Evolutionary conservation across 2,113 vertebrate species (phyloP).

Genomic region (Erythrocercus mccallii): DNA sequence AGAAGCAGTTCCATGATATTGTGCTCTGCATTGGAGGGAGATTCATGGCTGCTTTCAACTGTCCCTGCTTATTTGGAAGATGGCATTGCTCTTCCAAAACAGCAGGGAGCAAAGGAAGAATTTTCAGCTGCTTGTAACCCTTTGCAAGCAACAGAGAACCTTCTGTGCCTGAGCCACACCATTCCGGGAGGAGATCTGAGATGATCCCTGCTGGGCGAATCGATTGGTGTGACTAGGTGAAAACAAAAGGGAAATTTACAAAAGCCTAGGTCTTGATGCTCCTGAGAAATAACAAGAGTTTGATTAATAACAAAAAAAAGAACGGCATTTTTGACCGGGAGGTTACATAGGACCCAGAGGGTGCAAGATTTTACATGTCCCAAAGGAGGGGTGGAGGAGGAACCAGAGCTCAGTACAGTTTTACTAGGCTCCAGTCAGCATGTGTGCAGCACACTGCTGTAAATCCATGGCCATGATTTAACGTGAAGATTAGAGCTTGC

Average conservation of each 20-base stretch:
- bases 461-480: slow-evolving; percentile 19
- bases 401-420: background rate
- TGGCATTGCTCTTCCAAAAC: background rate
- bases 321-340: background rate
- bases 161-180: background rate
- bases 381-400: background rate
- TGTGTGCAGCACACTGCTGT: background rate
- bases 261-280: background rate
- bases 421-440: slow-evolving; percentile 23
- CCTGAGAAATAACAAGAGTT: background rate
- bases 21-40: background rate
- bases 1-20: background rate
- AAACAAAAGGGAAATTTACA: background rate
- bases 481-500: slow-evolving; percentile 13
- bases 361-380: slow-evolving; percentile 3
- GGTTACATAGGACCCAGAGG: background rate
- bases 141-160: background rate
- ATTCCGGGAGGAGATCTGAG: background rate
- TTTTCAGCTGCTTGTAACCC: background rate
- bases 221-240: background rate
- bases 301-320: background rate
- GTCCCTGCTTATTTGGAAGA: background rate
- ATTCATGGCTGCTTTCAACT: background rate
- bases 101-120: background rate
- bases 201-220: background rate